Evolutionary conservation across 2,797 vertebrate species (phyloP).

Genomic region (Poeciliopsis presidionis): DNA sequence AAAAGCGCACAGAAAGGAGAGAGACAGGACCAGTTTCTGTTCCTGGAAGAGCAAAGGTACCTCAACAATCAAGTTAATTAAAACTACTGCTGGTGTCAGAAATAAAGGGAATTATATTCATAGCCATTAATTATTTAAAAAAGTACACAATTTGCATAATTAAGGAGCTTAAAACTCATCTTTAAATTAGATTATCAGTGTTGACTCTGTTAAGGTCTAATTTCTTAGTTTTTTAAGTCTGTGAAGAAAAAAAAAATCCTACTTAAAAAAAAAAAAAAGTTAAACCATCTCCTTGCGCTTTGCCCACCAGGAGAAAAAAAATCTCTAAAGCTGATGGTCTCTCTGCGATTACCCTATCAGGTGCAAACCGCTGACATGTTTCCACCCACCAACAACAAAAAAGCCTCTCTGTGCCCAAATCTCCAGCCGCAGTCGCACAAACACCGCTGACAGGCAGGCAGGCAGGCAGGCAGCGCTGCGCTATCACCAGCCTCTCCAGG

Average conservation of each 20-base stretch:
- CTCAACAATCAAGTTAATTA: background rate
- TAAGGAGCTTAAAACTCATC: background rate
- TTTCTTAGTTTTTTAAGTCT: background rate
- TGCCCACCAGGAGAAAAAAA: slow-evolving; percentile 51
- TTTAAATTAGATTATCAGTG: background rate
- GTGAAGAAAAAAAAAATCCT: background rate
- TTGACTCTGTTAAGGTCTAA: background rate
- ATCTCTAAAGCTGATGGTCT: slow-evolving; percentile 75
- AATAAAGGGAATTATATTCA: background rate
- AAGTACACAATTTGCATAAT: background rate
- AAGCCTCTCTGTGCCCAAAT: slow-evolving; percentile 83
- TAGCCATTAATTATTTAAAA: background rate
- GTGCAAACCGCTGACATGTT: slow-evolving; percentile 87
- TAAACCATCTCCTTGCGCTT: slow-evolving; percentile 35
- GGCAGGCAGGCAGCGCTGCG: slow-evolving; percentile 73
- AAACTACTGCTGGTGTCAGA: background rate
- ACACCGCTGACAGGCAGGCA: slow-evolving; percentile 79
- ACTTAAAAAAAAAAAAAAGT: background rate
- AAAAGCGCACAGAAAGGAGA: slow-evolving; percentile 36
- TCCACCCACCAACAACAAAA: slow-evolving; percentile 86
- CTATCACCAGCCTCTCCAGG: slow-evolving; percentile 68
- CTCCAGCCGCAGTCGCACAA: slow-evolving; percentile 78
- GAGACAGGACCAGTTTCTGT: slow-evolving; percentile 35
- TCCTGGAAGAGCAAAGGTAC: background rate
- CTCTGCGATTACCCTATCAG: slow-evolving; percentile 85